Conservation (phyloP, 2,797 vertebrate genomes). For the Acanthurus leucopareius region DNA sequence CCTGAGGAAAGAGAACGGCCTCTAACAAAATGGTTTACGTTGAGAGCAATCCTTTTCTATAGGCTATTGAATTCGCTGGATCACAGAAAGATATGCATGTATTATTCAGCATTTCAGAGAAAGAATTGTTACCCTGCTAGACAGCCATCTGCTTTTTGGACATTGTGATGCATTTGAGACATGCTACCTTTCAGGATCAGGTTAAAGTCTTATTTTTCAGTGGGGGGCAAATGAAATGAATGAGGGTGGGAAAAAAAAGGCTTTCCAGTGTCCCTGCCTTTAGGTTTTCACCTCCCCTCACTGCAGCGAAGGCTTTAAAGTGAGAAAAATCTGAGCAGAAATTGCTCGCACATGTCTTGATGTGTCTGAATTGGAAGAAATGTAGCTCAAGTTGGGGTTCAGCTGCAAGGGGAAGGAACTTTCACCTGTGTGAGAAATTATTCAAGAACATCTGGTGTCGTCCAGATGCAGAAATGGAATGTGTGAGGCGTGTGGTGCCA, state of each 20-base stretch:
- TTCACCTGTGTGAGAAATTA: conserved; percentile 76
- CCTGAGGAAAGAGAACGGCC: conserved; percentile 74
- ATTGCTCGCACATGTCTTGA: conserved; percentile 21
- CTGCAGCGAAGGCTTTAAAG: conserved; percentile 33
- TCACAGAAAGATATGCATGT: conserved; percentile 79
- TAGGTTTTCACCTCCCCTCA: conserved; percentile 23
- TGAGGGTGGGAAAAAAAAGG: not conserved
- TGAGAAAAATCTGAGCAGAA: conserved; percentile 34
- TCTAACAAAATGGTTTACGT: conserved; percentile 78
- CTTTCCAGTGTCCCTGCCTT: conserved; percentile 9
- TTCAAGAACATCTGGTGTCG: conserved; percentile 78
- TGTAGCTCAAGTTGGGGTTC: conserved; percentile 41
- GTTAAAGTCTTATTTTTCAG: conserved; percentile 79
- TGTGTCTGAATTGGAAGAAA: conserved; percentile 38
- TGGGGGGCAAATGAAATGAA: conserved; percentile 65
- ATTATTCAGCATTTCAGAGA: conserved; percentile 79
- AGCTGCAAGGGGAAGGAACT: conserved; percentile 54
- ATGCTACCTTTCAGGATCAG: conserved; percentile 73
- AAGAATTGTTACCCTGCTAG: conserved; percentile 68
- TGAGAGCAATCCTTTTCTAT: conserved; percentile 79
- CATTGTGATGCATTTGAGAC: conserved; percentile 77
- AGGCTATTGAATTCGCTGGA: conserved; percentile 77
- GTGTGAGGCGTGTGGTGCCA: conserved; percentile 63
- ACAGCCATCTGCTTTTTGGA: conserved; percentile 75
- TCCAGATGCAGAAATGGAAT: conserved; percentile 73